These are phyloP conservation scores for Aromia moschata DNA, from an alignment of 2,888 invertebrate species.

Conservation along the genomic window DNA sequence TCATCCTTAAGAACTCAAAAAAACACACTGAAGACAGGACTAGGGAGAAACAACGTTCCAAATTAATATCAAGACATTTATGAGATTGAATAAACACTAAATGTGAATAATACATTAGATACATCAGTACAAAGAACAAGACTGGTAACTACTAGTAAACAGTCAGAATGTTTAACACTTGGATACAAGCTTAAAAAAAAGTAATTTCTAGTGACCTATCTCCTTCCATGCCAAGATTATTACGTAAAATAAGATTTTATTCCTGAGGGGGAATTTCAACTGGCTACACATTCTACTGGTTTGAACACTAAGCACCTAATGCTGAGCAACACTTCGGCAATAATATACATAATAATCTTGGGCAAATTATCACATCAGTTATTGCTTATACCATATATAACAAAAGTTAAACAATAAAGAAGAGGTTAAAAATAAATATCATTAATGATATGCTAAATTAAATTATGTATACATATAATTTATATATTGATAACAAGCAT, in stretches of 20 bases:
- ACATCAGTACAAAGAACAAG: constrained; percentile 51
- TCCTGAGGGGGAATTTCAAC: constrained; percentile 15
- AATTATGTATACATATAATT: constrained; percentile 31
- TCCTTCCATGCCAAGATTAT: constrained; percentile 34
- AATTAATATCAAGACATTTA: constrained; percentile 51
- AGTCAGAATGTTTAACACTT: constrained; percentile 47
- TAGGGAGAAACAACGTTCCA: constrained; percentile 20
- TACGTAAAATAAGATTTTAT: constrained; percentile 22
- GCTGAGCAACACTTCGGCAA: constrained; percentile 19
- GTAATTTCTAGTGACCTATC: constrained; percentile 31
- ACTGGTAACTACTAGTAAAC: constrained; percentile 53
- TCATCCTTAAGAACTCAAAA: too few relatives aligned
- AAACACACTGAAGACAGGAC: too few relatives aligned
- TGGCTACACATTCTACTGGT: constrained; percentile 9
- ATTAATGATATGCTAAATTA: constrained; percentile 34
- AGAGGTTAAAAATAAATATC: constrained; percentile 37
- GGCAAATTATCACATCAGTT: constrained; percentile 51
- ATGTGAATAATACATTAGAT: constrained; percentile 48
- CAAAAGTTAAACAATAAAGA: constrained; percentile 36
- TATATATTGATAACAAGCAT: constrained; percentile 40
- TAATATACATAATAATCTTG: constrained; percentile 40
- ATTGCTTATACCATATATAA: constrained; percentile 48
- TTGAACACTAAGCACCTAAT: constrained; percentile 11
- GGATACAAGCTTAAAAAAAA: constrained; percentile 42
- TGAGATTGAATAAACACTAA: constrained; percentile 47